A percentile compares a stretch with the other conserved stretches of the same genome.
phyloP scores from a whole-genome alignment of 2,888 invertebrate species.

The Halocaridina rubra region DNA sequence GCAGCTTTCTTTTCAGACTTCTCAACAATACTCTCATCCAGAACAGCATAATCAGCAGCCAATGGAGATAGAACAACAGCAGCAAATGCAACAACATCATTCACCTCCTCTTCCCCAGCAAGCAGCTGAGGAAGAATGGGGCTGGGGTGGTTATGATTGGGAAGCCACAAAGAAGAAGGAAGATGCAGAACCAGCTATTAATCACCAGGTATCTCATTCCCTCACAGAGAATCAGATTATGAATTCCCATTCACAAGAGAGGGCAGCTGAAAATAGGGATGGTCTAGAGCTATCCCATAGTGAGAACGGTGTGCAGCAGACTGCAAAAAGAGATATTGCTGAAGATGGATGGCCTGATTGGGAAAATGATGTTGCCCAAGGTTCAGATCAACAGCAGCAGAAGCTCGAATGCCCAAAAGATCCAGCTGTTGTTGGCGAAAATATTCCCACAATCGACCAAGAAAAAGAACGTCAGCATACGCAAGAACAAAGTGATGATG shows the following conservation, averaged over 20 bases:
- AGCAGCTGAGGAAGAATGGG: slow-evolving; percentile 35
- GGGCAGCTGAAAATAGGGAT: no score
- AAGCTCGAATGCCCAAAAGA: no score
- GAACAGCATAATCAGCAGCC: not conserved
- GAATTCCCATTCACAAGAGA: no score
- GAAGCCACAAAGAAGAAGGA: not conserved
- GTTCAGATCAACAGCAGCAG: slow-evolving; percentile 3
- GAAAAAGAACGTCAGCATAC: not conserved
- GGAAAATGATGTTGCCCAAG: slow-evolving; percentile 3
- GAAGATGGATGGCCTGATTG: slow-evolving; percentile 46
- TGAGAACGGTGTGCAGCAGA: no score
- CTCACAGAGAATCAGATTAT: no score
- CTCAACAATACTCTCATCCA: not conserved
- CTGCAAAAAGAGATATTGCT: not conserved
- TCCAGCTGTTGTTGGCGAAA: not conserved
- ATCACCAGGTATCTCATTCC: no score
- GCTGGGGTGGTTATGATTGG: slow-evolving; percentile 46
- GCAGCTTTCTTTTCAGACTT: not conserved
- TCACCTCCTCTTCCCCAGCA: not conserved
- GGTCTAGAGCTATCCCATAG: no score
- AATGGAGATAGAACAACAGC: not conserved
- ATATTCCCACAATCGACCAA: not conserved
- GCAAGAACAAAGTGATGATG: no score
- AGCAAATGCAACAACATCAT: not conserved
- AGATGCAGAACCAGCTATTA: not conserved